These are phyloP conservation scores for Trachemys scripta DNA, from an alignment of 2,113 vertebrate species.

Conservation along the genomic window DNA sequence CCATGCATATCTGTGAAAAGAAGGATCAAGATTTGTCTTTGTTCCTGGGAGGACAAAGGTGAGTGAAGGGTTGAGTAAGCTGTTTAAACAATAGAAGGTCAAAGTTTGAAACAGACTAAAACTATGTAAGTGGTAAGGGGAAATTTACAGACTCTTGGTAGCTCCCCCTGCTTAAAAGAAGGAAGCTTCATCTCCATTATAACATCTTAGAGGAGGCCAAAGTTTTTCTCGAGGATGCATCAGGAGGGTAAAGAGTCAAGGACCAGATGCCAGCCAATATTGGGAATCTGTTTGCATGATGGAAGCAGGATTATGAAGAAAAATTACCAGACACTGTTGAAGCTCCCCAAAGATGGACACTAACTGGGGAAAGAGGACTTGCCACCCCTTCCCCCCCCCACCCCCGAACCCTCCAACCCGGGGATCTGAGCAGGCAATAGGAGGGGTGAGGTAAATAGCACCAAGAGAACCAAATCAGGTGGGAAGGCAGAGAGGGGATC, in stretches of 20 bases:
- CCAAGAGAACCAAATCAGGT: not conserved
- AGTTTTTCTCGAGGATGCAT: not conserved
- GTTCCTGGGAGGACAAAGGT: not conserved
- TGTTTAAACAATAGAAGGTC: not conserved
- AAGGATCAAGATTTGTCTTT: not conserved
- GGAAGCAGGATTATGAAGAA: not conserved
- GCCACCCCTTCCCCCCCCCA: too few species aligned
- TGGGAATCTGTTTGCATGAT: not conserved
- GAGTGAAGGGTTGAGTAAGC: not conserved
- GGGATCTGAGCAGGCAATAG: not conserved
- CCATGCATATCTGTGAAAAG: not conserved
- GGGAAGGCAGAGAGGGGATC: not conserved
- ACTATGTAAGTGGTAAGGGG: not conserved
- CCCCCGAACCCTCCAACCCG: too few species aligned
- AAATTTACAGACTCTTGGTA: not conserved
- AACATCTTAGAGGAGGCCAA: not conserved
- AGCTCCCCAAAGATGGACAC: not conserved
- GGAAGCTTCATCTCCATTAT: not conserved
- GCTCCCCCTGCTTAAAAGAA: not conserved
- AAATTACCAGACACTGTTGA: not conserved
- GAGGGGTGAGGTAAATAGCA: not conserved
- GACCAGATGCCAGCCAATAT: not conserved
- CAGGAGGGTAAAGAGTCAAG: not conserved
- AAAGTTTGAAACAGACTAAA: not conserved
- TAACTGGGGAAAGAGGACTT: too few species aligned